Conservation (phyloP, 2,113 vertebrate genomes). For the Ellobius talpinus region DNA sequence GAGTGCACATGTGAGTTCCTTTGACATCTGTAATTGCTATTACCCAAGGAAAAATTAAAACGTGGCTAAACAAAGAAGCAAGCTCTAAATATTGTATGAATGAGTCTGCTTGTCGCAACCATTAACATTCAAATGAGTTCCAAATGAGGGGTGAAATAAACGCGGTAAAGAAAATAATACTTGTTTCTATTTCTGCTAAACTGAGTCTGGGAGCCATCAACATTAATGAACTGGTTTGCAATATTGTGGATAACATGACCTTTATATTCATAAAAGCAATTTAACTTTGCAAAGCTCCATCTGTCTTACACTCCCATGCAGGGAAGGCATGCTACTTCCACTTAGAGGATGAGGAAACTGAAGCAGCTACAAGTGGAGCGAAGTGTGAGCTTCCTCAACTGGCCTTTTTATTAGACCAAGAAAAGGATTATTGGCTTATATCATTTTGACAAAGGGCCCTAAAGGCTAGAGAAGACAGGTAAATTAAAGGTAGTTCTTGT, state of each 20-base stretch:
- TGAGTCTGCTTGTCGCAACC: neutral
- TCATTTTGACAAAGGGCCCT: slow-evolving; percentile 17
- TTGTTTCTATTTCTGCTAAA: slow-evolving; percentile 20
- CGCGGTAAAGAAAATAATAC: slow-evolving; percentile 24
- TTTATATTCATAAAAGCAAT: slow-evolving; percentile 52
- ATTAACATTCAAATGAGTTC: neutral
- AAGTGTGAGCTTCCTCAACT: neutral
- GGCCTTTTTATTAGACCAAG: slow-evolving; percentile 8
- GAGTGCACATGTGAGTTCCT: neutral
- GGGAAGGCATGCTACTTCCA: neutral
- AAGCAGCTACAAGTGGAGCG: neutral
- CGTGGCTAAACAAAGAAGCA: neutral
- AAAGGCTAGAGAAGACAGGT: neutral
- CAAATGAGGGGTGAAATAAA: slow-evolving; percentile 35
- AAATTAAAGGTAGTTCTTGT: slow-evolving; percentile 13
- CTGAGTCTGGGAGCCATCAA: slow-evolving; percentile 24
- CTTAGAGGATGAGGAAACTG: slow-evolving; percentile 11
- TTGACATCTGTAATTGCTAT: slow-evolving; percentile 64
- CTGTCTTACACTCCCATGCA: neutral
- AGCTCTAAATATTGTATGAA: neutral
- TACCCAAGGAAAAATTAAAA: slow-evolving; percentile 51
- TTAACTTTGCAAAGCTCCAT: neutral
- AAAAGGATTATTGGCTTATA: slow-evolving; percentile 10
- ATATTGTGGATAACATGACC: slow-evolving; percentile 32
- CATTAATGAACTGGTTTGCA: neutral